Evolutionary conservation across 2,113 vertebrate genomes (phyloP), one percentile per base, ranked within the genome.

Genomic region (Mirza zaza): DNA sequence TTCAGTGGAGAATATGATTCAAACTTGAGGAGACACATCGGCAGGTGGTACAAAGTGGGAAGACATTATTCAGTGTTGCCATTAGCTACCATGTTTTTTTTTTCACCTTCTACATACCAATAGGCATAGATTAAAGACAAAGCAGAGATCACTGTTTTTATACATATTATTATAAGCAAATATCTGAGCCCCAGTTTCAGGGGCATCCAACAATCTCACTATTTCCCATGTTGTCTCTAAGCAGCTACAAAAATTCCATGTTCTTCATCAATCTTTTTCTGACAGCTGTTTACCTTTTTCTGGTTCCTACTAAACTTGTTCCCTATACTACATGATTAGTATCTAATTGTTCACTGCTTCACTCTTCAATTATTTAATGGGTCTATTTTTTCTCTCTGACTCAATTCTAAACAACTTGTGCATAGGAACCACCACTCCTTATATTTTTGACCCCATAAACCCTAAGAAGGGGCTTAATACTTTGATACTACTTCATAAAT

Each of bases 261-360:
- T 82, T 93, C 80, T 76, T 95, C 87, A 92, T 97, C 92, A 93
- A 3, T 94, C 83, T 95, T 93, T 76, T 11, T 39, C 29, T 97
- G 94, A 95, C 90, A 96, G 81, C 39, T 59, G 57, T 87, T 97
- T 63, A 90, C 76, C 65, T 93, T 71, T 61, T 57, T 48, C 75
- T 83, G 34, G 14, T 17, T 87, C 71, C 21, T n/a, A 25, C n/a
- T 84, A 75, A 90, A 83, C n/a, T 39, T 91, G 39, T 29, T 80
- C 8, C 34, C 68, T 57, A 1, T 10, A 48, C 27, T 20, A 6
- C 4, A 5, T 25, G 39, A 76, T 95, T 76, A 94, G 57, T 39
- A 84, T 65, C 29, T 90, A 36, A 36, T 61, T 75, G n/a, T 42
- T 73, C 57, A n/a, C 5, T 17, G 86, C 32, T 91, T 88, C 13